Evolutionary conservation across 2,888 invertebrate species (phyloP).

Genomic region (Malthinus flaveolus): DNA sequence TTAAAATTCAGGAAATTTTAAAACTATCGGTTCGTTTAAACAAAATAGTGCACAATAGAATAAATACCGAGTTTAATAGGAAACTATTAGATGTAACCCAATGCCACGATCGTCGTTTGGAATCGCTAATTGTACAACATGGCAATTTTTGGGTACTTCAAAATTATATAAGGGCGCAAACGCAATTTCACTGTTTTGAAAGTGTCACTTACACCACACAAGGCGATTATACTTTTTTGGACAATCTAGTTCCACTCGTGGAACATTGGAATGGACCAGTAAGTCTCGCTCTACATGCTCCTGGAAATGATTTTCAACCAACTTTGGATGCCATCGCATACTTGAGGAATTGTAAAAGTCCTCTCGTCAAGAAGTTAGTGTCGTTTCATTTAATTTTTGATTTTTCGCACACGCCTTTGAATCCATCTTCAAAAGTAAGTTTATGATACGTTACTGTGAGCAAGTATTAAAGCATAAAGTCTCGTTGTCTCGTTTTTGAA

Average conservation of each 20-base stretch:
- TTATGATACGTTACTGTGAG: background rate
- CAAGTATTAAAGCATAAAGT: background rate
- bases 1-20: background rate
- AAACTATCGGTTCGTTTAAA: background rate
- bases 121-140: conserved; percentile 27
- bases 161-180: conserved; percentile 61
- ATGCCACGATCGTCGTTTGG: conserved; percentile 28
- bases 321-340: conserved; percentile 63
- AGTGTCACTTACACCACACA: conserved; percentile 71
- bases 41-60: background rate
- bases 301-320: conserved; percentile 62
- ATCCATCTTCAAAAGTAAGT: conserved; percentile 9
- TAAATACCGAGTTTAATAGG: conserved; percentile 1
- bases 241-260: conserved; percentile 63
- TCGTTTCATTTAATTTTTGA: conserved; percentile 69
- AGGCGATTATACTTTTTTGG: conserved; percentile 68
- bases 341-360: conserved; percentile 58
- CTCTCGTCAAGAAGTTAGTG: conserved; percentile 60
- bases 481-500: no score
- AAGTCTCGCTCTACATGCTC: conserved; percentile 66
- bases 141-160: conserved; percentile 62
- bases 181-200: conserved; percentile 57
- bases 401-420: conserved; percentile 58
- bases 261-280: conserved; percentile 67
- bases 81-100: conserved; percentile 6